These are phyloP conservation scores for Venusia cambrica DNA, from an alignment of 2,888 invertebrate genomes.

Conservation along the genomic window DNA sequence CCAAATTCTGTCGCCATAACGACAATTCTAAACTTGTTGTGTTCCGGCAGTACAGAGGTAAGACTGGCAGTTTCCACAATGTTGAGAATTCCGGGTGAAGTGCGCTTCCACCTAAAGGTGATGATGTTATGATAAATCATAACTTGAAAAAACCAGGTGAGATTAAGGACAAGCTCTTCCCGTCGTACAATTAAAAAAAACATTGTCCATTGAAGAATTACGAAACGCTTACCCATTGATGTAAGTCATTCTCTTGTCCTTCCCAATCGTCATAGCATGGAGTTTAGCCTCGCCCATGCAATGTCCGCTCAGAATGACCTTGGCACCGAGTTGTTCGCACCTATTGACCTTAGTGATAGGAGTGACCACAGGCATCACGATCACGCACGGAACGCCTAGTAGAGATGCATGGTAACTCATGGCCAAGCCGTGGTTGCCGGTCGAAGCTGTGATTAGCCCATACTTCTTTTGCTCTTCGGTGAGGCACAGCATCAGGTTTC, in stretches of 20 bases:
- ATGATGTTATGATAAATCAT: no score
- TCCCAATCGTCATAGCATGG: constrained; percentile 86
- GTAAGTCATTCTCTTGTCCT: constrained; percentile 87
- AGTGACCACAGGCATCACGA: constrained; percentile 94
- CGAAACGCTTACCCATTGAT: constrained; percentile 88
- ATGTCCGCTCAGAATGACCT: constrained; percentile 88
- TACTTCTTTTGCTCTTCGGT: constrained; percentile 85
- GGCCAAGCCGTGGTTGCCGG: constrained; percentile 94
- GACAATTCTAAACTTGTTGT: no score
- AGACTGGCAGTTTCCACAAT: no score
- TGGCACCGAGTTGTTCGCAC: constrained; percentile 90
- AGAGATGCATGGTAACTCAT: constrained; percentile 87
- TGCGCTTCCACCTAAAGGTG: no score
- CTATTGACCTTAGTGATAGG: constrained; percentile 95
- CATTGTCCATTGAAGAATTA: no score
- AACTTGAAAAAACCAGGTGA: no score
- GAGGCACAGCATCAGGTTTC: constrained; percentile 89
- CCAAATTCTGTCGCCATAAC: no score
- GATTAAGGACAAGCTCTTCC: no score
- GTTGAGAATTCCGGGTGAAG: no score
- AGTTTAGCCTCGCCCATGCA: constrained; percentile 90
- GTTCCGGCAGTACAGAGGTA: no score
- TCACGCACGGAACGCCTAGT: constrained; percentile 86
- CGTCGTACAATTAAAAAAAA: no score
- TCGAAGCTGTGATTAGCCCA: constrained; percentile 94